Evolutionary conservation across 2,888 invertebrate species (phyloP).

Genomic region (Sminthurides aquaticus): DNA sequence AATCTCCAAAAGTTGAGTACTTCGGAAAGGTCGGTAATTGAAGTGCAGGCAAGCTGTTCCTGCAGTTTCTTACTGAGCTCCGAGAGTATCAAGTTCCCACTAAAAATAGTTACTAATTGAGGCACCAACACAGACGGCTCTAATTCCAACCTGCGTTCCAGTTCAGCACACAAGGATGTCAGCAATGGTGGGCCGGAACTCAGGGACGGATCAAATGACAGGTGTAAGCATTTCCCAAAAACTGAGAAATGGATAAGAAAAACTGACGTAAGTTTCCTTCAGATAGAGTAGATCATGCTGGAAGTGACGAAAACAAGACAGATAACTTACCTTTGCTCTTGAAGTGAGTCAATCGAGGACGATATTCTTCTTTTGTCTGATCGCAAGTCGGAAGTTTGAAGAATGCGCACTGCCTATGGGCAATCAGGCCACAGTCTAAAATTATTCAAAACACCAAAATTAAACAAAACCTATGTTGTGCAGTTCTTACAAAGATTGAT

Average conservation of each 20-base stretch:
- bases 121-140: slow-evolving; percentile 31
- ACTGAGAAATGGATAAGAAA: slow-evolving; percentile 46
- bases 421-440: slow-evolving; percentile 61
- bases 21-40: background rate
- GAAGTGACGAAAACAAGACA: background rate
- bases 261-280: background rate
- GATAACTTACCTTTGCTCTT: slow-evolving; percentile 29
- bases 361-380: slow-evolving; percentile 22
- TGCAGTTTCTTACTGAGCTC: background rate
- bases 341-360: slow-evolving; percentile 25
- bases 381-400: slow-evolving; percentile 56
- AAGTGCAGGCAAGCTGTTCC: background rate
- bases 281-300: background rate
- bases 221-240: slow-evolving; percentile 59
- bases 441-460: too few species aligned
- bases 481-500: too few species aligned
- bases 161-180: slow-evolving; percentile 46
- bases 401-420: slow-evolving; percentile 62
- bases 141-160: slow-evolving; percentile 28
- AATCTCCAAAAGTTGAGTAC: slow-evolving; percentile 28
- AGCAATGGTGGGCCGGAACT: slow-evolving; percentile 57
- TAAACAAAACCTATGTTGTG: too few species aligned
- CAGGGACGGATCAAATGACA: slow-evolving; percentile 55
- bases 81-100: background rate
- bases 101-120: slow-evolving; percentile 29